Evolutionary conservation across 2,113 vertebrate species (phyloP), one percentile per base, ranked within the genome.

Genomic region (Alligator sinensis): DNA sequence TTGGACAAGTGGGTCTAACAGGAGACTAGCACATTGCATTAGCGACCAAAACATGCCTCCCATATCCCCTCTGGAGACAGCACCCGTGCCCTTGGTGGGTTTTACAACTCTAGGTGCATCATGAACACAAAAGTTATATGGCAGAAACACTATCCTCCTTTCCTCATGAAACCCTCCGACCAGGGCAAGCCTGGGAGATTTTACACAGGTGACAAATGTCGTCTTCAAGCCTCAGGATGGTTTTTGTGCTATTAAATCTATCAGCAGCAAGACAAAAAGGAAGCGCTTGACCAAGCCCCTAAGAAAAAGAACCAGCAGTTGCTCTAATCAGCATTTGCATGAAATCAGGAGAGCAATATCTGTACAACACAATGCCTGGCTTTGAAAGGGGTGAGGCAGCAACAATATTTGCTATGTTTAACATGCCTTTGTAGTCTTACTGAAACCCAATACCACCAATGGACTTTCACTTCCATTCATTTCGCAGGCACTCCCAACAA

Each of bases 21-120:
- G 62, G 4, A 89, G 82, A 89, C 79, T 59, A 92, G n/a, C 14
- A 74, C 17, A 28, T 63, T 80, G 85, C 79, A 64, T 87, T 91
- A 78, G 80, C 30, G 90, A 57, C 30, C 47, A 61, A 34, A 38
- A 34, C 4, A 91, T 14, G 12, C 14, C 12, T 80, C 22, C 64
- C 80, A 86, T 25, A 78, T 64, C 62, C 57, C 55, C 27, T 74
- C 47, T 47, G 47, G 47, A 18, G 54, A 22, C 80, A 47, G 79
- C 21, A 74, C 57, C 68, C 57, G 16, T 80, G 85, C 78, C 58
- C 21, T 80, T 84, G 38, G 77, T 28, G 64, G 62, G 55, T 64
- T 7, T 57, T 57, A 76, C 70, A 47, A 6, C 77, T 18, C 79
- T 9, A 38, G 8, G 66, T 14, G 89, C 28, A 77, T 47, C 7